A percentile compares a stretch with the other conserved stretches of the same genome.
phyloP scores from a whole-genome alignment of 2,888 invertebrate species.

The Argyresthia goedartella region DNA sequence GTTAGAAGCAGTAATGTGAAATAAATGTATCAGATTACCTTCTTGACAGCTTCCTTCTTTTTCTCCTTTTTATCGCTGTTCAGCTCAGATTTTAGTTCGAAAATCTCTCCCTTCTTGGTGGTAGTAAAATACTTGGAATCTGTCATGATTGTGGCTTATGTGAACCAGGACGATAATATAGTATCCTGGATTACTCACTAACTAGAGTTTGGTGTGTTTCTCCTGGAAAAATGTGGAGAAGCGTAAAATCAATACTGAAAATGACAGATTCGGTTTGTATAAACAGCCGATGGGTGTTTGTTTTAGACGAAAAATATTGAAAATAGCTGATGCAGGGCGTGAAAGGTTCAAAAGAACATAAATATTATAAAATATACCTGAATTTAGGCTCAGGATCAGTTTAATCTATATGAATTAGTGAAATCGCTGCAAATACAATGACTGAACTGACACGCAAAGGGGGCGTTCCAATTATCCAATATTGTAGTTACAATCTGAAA shows the following conservation, averaged over 20 bases:
- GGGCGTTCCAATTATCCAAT: not conserved
- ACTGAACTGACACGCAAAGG: conserved; percentile 3
- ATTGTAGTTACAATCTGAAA: not conserved
- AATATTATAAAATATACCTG: not conserved
- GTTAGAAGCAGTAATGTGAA: too few species aligned
- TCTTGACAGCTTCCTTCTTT: conserved; percentile 99
- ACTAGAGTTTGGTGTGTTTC: not conserved
- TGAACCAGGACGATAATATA: not conserved
- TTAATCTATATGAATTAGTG: not conserved
- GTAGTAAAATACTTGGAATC: conserved; percentile 99
- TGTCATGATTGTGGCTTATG: conserved; percentile 77
- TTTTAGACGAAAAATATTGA: not conserved
- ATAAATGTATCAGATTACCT: conserved; percentile 71
- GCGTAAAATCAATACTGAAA: not conserved
- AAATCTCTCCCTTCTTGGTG: conserved; percentile 99
- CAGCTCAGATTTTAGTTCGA: conserved; percentile 97
- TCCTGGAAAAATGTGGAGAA: not conserved
- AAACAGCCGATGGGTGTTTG: not conserved
- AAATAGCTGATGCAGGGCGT: not conserved
- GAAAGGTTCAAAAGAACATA: not conserved
- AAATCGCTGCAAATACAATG: not conserved
- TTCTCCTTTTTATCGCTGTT: conserved; percentile 99
- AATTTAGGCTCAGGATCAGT: not conserved
- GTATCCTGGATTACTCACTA: not conserved
- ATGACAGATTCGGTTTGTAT: not conserved